These are phyloP conservation scores for Diplosoma virens DNA, from an alignment of 23 tunicate species.

Conservation along the genomic window DNA sequence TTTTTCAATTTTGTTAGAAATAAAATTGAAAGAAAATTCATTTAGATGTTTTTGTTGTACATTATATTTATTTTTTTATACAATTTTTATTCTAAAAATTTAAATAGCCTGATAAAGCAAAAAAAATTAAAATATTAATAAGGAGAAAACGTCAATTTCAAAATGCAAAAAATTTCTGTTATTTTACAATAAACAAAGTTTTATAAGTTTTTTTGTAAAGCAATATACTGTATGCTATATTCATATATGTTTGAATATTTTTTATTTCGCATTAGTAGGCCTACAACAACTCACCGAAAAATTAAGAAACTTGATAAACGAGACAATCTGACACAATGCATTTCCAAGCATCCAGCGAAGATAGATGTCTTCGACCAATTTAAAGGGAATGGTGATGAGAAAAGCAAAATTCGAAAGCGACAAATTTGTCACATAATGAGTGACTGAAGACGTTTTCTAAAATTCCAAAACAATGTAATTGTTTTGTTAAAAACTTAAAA, in stretches of 20 bases:
- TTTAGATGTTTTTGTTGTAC: too few species aligned
- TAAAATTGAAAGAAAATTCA: too few species aligned
- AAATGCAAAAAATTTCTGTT: too few species aligned
- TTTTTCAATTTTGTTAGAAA: too few species aligned
- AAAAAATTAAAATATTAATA: too few species aligned
- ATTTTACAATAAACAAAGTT: too few species aligned
- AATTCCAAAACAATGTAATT: not conserved
- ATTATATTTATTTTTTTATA: too few species aligned
- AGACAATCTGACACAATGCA: not conserved
- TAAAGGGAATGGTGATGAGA: constrained; percentile 6
- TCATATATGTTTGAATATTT: not conserved
- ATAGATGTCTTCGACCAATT: constrained; percentile 3
- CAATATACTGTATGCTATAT: not conserved
- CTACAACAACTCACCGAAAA: constrained; percentile 28
- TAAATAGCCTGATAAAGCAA: too few species aligned
- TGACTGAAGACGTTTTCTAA: constrained; percentile 15
- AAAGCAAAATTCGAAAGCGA: constrained; percentile 18
- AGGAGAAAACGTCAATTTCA: too few species aligned
- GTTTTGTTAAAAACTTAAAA: not conserved
- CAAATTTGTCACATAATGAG: not conserved
- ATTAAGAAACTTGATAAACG: constrained; percentile 12
- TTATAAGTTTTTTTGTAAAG: not conserved
- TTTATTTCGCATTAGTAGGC: not conserved
- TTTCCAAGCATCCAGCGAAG: constrained; percentile 17
- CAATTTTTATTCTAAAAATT: too few species aligned